Evolutionary conservation across 2,797 vertebrate species (phyloP).

Genomic region (Rhincodon typus): DNA sequence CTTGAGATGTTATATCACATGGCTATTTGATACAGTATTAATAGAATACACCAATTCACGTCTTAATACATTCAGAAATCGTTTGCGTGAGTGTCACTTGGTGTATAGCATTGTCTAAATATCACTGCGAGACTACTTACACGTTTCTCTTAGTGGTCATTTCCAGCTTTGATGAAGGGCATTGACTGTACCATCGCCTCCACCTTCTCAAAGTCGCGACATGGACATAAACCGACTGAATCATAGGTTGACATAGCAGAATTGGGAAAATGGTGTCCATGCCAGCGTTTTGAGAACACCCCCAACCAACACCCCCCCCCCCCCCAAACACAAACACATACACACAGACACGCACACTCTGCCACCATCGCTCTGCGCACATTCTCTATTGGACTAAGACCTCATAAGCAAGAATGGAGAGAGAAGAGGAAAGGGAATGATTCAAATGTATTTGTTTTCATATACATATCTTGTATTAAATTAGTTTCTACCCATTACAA

Average conservation of each 20-base stretch:
- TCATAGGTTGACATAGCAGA: not conserved
- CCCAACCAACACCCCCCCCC: not conserved
- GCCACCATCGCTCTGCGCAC: not conserved
- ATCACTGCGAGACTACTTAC: not conserved
- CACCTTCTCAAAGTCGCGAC: not conserved
- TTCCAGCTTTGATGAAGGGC: not conserved
- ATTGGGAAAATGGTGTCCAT: not conserved
- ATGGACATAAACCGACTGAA: not conserved
- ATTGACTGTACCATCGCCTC: not conserved
- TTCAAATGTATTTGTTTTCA: not conserved
- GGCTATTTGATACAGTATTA: not conserved
- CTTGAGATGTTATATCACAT: not conserved
- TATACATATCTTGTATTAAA: not conserved
- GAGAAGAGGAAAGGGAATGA: not conserved
- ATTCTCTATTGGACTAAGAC: not conserved
- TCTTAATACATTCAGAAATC: not conserved
- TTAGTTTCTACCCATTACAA: not conserved
- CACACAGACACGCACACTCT: not conserved
- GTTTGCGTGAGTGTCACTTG: not conserved
- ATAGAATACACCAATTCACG: not conserved
- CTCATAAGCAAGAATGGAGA: not conserved
- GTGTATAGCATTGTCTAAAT: not conserved
- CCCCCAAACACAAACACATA: no score
- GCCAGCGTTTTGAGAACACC: not conserved
- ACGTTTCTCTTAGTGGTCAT: not conserved